Base-by-base conservation (phyloP, 1,140 invertebrate species). In the Coptotermes formosanus region DNA sequence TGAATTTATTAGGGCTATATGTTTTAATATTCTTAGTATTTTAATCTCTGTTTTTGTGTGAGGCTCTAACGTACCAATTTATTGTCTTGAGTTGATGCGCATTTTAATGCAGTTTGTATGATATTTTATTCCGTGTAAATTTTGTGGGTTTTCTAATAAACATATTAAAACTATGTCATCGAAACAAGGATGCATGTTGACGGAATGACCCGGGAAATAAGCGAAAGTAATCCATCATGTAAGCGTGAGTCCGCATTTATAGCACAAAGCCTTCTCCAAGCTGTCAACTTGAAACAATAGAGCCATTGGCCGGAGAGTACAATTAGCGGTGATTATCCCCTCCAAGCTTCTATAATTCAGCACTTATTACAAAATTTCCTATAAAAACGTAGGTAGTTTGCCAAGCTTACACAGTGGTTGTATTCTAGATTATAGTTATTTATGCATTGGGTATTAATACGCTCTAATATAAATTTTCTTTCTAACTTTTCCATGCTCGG, bases 141-240 rank as follows among this genome's bases (percentile, higher is more conserved):
- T 64, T 59, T 59, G 59, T 64, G 59, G 14, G 8, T 0, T 64
- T 64, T n/a, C 16, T 23, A 64, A 7, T n/a, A 23, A n/a, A 8
- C 55, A 19, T 38, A 38, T 14, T 59, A 59, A 59, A 59, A 59
- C 55, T 59, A 2, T 59, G 55, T 59, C 55, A 1, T 38, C 55
- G 21, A 23, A 59, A 59, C 55, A 7, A 59, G 55, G 55, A 14
- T 23, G 14, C 6, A 6, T 23, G 55, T 59, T 59, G 55, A 59
- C 55, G 21, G 21, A 23, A 75, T 16, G 64, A 30, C 30, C 25
- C 7, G n/a, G 6, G 64, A 30, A 75, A 25, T 11, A 75, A n/a
- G n/a, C 64, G n/a, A 75, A 75, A 75, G 25, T 75, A 75, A 75
- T 75, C 64, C 14, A 75, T 75, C 64, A 75, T 75, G 64, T 75